Conservation (phyloP, 2,888 invertebrate species). For the Megaustenia siamemsis region DNA sequence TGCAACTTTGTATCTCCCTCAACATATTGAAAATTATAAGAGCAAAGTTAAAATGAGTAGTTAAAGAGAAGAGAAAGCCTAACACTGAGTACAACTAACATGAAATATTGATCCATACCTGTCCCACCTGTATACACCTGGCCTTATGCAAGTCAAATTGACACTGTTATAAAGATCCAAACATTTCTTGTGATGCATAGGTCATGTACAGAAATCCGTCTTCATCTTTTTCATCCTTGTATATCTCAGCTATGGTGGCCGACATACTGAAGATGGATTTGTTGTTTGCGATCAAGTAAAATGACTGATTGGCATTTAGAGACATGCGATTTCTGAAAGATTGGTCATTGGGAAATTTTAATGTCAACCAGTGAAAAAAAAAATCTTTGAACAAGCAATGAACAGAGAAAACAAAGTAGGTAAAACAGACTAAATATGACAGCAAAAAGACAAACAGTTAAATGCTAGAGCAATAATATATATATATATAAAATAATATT, state of each 20-base stretch:
- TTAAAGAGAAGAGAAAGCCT: no score
- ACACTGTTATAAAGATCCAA: constrained; percentile 82
- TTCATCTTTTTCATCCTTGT: constrained; percentile 87
- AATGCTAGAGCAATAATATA: no score
- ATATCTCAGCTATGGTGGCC: constrained; percentile 89
- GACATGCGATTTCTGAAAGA: constrained; percentile 83
- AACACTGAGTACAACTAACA: no score
- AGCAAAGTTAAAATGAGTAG: no score
- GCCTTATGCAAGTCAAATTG: neutral
- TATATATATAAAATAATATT: no score
- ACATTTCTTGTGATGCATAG: constrained; percentile 94
- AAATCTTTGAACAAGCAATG: no score
- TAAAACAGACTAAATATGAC: no score
- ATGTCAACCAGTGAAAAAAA: no score
- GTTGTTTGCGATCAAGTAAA: constrained; percentile 91
- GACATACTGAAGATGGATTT: constrained; percentile 90
- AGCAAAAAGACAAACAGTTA: no score
- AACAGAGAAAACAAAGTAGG: no score
- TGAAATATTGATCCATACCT: neutral
- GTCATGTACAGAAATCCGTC: constrained; percentile 94
- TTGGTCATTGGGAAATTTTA: neutral
- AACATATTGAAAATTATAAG: no score
- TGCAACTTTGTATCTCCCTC: no score
- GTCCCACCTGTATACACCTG: neutral
- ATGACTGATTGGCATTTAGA: constrained; percentile 85